Conservation (phyloP, 92 coral and sea anemone species). For the Porites evermanni region DNA sequence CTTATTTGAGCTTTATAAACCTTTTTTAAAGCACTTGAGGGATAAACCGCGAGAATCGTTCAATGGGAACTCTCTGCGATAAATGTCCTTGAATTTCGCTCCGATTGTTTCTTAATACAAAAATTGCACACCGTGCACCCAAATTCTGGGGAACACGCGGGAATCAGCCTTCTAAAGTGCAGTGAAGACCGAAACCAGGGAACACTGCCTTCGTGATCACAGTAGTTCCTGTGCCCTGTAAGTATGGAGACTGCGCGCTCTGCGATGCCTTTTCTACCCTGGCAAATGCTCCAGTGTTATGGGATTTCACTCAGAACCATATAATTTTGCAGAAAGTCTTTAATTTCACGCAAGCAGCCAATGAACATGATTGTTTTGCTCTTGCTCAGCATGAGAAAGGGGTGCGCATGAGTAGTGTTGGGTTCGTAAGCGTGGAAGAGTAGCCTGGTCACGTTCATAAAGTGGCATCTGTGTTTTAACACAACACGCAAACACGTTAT, state of each 20-base stretch:
- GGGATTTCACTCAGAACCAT: slow-evolving; percentile 38
- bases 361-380: background rate
- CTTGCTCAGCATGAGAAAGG: background rate
- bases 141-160: slow-evolving; percentile 76
- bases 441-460: background rate
- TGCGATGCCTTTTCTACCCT: slow-evolving; percentile 53
- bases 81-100: background rate
- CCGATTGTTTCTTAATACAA: slow-evolving; percentile 30
- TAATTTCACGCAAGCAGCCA: slow-evolving; percentile 13
- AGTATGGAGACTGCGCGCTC: slow-evolving; percentile 51
- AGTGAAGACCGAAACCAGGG: slow-evolving; percentile 60
- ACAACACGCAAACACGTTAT: background rate
- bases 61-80: background rate
- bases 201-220: slow-evolving; percentile 85
- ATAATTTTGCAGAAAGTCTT: background rate
- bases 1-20: background rate
- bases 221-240: slow-evolving; percentile 79
- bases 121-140: slow-evolving; percentile 85
- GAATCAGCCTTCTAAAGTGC: slow-evolving; percentile 66
- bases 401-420: slow-evolving; percentile 21
- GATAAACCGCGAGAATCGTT: background rate
- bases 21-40: background rate
- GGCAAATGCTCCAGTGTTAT: slow-evolving; percentile 20
- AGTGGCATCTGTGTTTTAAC: background rate
- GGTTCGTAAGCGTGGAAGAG: background rate